A percentile compares a stretch with the other conserved stretches of the same genome.
Conservation (phyloP, 2,888 invertebrate species). For the Malthinus flaveolus region DNA sequence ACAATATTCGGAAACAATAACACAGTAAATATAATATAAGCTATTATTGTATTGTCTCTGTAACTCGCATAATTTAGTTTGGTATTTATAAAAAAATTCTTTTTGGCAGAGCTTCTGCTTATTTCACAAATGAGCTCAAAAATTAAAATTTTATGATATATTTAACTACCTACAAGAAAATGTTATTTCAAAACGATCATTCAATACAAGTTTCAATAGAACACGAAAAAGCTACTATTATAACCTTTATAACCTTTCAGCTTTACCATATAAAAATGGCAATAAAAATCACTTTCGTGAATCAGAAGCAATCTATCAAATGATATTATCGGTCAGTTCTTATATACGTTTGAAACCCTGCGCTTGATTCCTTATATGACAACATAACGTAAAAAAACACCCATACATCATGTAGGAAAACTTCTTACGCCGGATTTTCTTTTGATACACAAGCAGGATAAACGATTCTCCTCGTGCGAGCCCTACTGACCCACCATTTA, state of each 20-base stretch:
- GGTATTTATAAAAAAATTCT: constrained; percentile 23
- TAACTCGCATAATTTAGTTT: constrained; percentile 18
- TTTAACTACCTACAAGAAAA: neutral
- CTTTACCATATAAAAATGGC: constrained; percentile 33
- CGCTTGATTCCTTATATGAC: constrained; percentile 29
- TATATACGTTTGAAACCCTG: constrained; percentile 26
- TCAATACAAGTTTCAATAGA: constrained; percentile 4
- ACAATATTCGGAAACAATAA: constrained; percentile 35
- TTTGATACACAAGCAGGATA: constrained; percentile 36
- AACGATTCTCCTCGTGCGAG: constrained; percentile 25
- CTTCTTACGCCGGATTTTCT: constrained; percentile 36
- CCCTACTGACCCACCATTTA: constrained; percentile 33
- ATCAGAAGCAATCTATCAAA: constrained; percentile 52
- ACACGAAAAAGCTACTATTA: constrained; percentile 15
- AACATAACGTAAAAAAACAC: constrained; percentile 46
- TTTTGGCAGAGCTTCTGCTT: constrained; percentile 21
- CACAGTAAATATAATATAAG: constrained; percentile 26
- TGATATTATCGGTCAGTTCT: constrained; percentile 49
- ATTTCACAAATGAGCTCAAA: constrained; percentile 12
- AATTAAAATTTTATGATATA: constrained; percentile 7
- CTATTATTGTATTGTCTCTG: constrained; percentile 33
- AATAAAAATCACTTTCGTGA: constrained; percentile 54
- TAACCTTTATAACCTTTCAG: constrained; percentile 26
- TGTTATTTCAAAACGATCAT: constrained; percentile 4
- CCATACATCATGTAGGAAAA: constrained; percentile 44